Evolutionary conservation across 2,888 invertebrate species (phyloP).

Genomic region (Netelia melanura): DNA sequence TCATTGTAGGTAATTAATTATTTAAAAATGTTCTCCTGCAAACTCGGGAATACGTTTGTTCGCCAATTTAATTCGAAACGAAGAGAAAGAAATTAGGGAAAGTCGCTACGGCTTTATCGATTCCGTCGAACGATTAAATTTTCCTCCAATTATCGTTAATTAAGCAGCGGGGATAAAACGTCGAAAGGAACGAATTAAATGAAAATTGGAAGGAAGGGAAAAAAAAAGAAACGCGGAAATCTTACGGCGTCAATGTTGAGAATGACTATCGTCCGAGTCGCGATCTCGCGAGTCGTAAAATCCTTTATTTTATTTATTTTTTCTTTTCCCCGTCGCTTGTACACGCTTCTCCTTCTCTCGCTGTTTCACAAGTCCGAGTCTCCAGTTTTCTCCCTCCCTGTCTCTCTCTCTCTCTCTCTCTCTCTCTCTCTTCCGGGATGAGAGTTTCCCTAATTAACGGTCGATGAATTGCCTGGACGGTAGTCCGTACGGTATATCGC

Average conservation of each 20-base stretch:
- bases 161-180: neutral
- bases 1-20: too few species aligned
- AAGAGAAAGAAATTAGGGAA: neutral
- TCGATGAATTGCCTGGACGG: conserved; percentile 41
- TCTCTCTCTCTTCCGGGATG: conserved; percentile 67
- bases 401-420: conserved; percentile 57
- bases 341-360: conserved; percentile 21
- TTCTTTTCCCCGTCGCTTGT: neutral
- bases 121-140: neutral
- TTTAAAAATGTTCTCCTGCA: too few species aligned
- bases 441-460: conserved; percentile 68
- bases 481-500: conserved; percentile 63
- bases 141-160: neutral
- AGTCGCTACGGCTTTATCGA: neutral
- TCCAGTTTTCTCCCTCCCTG: conserved; percentile 41
- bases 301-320: conserved; percentile 64
- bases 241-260: conserved; percentile 32
- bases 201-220: neutral
- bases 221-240: conserved; percentile 46
- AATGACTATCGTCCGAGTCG: conserved; percentile 14
- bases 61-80: too few species aligned
- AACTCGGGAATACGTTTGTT: too few species aligned
- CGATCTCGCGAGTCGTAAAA: conserved; percentile 40
- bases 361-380: conserved; percentile 22
- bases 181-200: neutral